Evolutionary conservation across 1,140 invertebrate species (phyloP).

Genomic region (Lasioglossum albipes): DNA sequence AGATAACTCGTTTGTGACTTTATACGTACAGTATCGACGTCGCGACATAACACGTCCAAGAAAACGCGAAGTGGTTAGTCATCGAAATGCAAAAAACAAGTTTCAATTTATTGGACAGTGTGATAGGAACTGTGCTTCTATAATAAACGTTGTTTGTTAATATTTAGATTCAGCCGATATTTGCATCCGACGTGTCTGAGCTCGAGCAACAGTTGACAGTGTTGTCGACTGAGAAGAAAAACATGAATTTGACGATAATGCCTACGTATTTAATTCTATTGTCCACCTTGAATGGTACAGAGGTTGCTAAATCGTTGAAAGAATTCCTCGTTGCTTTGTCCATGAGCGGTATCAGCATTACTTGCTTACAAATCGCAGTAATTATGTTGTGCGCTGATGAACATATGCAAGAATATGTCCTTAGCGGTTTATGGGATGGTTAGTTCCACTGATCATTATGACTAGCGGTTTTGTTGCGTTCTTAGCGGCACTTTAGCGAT

Average conservation of each 20-base stretch:
- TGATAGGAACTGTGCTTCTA: background rate
- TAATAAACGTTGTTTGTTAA: slow-evolving; percentile 33
- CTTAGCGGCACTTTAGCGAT: slow-evolving; percentile 12
- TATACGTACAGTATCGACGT: too few relatives aligned
- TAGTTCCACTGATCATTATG: slow-evolving; percentile 19
- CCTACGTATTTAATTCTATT: slow-evolving; percentile 73
- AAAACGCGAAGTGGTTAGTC: too few relatives aligned
- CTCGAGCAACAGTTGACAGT: slow-evolving; percentile 69
- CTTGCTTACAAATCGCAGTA: slow-evolving; percentile 81
- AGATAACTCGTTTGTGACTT: too few relatives aligned
- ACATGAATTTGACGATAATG: slow-evolving; percentile 67
- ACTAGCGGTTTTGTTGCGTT: background rate
- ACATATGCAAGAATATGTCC: slow-evolving; percentile 82
- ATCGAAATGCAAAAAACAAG: too few relatives aligned
- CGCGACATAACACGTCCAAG: too few relatives aligned
- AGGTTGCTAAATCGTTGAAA: slow-evolving; percentile 72
- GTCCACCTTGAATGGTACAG: slow-evolving; percentile 69
- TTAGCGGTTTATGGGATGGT: slow-evolving; percentile 87
- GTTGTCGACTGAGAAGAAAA: slow-evolving; percentile 60
- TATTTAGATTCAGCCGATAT: slow-evolving; percentile 69
- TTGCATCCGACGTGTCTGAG: slow-evolving; percentile 66
- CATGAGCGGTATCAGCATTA: slow-evolving; percentile 77
- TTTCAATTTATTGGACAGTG: too few relatives aligned
- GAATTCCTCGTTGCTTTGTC: slow-evolving; percentile 73
- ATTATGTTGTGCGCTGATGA: slow-evolving; percentile 80